Percentiles rank a stretch among this genome's conserved stretches.
Conservation (phyloP, 2,797 vertebrate species). For the Acipenser transmontanus region DNA sequence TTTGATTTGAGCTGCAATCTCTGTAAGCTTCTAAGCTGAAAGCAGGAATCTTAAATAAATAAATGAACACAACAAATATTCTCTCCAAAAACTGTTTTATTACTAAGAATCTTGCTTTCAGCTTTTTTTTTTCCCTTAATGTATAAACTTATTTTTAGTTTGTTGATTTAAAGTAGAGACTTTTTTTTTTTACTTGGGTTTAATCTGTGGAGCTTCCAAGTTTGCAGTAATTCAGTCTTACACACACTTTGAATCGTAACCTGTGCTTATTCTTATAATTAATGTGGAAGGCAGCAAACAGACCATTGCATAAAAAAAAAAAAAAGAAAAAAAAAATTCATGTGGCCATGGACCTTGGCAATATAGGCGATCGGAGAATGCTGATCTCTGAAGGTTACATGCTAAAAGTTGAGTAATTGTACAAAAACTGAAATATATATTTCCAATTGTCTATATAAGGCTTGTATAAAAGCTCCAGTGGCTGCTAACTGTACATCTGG, state of each 20-base stretch:
- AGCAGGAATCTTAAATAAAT: constrained; percentile 68
- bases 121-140: constrained; percentile 40
- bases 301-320: constrained; percentile 53
- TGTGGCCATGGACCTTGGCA: constrained; percentile 43
- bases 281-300: constrained; percentile 85
- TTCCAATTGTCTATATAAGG: constrained; percentile 51
- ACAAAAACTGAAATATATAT: constrained; percentile 42
- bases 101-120: constrained; percentile 64
- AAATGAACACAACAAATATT: neutral
- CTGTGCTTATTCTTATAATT: constrained; percentile 65
- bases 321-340: constrained; percentile 51
- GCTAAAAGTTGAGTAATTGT: constrained; percentile 62
- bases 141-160: constrained; percentile 19
- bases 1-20: constrained; percentile 64
- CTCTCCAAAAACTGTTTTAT: constrained; percentile 22
- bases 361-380: constrained; percentile 17
- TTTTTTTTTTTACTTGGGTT: constrained; percentile 70
- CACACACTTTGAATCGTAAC: constrained; percentile 80
- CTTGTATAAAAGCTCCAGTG: constrained; percentile 54
- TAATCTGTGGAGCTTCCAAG: constrained; percentile 86
- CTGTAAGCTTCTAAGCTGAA: constrained; percentile 65
- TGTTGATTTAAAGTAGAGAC: constrained; percentile 45
- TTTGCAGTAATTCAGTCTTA: constrained; percentile 92
- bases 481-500: constrained; percentile 54
- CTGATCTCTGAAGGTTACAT: constrained; percentile 42